Conservation (phyloP, 2,113 vertebrate species). For the Gnathonemus longibarbis region DNA sequence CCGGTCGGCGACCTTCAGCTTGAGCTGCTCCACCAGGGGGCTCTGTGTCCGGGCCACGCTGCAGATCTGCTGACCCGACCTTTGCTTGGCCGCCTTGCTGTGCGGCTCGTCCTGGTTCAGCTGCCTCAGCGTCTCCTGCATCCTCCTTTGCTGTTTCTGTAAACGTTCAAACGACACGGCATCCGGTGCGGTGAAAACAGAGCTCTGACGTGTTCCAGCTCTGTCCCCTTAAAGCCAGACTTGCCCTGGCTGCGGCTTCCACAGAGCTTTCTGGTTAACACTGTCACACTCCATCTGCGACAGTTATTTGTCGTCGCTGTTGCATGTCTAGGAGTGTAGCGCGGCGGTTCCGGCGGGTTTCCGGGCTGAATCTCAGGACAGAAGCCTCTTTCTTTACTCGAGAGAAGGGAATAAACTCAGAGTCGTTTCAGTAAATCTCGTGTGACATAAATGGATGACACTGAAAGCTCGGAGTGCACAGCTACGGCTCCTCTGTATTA, state of each 20-base stretch:
- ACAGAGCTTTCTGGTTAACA: background rate
- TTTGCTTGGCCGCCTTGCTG: conserved; percentile 39
- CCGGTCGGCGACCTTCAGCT: conserved; percentile 56
- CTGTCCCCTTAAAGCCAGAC: background rate
- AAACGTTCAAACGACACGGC: background rate
- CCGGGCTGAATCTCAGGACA: background rate
- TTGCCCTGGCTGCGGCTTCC: background rate
- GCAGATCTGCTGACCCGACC: conserved; percentile 40
- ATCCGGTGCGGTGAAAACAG: background rate
- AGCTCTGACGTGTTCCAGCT: background rate
- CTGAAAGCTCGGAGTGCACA: background rate
- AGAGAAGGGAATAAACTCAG: background rate
- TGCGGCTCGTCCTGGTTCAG: conserved; percentile 60
- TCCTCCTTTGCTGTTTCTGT: conserved; percentile 76
- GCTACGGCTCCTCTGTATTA: background rate
- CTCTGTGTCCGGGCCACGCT: conserved; percentile 52
- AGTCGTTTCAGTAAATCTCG: background rate
- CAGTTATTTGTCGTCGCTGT: background rate
- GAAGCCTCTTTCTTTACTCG: background rate
- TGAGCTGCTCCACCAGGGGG: conserved; percentile 61
- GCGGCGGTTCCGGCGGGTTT: background rate
- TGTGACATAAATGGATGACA: background rate
- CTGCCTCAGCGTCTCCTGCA: conserved; percentile 66
- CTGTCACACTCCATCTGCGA: background rate
- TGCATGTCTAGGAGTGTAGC: background rate